Percentiles rank a stretch among this genome's conserved stretches.
Evolutionary conservation across 2,113 vertebrate genomes (phyloP).

Genomic region (Riparia riparia): DNA sequence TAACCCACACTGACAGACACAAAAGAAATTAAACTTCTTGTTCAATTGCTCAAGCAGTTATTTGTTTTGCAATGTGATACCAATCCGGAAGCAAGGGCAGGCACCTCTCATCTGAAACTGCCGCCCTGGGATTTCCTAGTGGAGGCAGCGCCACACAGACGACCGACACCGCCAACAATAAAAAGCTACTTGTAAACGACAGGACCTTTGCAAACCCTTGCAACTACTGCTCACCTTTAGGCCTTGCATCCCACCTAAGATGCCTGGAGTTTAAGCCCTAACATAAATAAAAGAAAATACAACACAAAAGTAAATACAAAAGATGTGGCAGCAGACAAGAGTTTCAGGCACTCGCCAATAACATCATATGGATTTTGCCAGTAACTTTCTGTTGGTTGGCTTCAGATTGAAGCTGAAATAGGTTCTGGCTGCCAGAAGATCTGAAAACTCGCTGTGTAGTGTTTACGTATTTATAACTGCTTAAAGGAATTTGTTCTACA

Average conservation of each 20-base stretch:
- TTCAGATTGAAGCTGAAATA: background rate
- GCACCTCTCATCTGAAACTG: background rate
- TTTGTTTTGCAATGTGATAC: background rate
- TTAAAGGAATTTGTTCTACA: background rate
- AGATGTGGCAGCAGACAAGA: background rate
- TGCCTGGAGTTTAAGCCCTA: background rate
- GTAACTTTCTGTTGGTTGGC: background rate
- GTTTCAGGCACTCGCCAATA: background rate
- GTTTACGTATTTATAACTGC: background rate
- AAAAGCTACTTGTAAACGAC: background rate
- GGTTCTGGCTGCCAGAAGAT: background rate
- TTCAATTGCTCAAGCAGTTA: background rate
- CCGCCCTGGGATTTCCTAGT: background rate
- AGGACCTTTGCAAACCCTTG: background rate
- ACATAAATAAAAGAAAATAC: background rate
- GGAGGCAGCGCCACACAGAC: background rate
- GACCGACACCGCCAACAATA: background rate
- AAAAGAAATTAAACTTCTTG: background rate
- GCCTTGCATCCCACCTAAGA: background rate
- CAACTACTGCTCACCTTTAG: background rate
- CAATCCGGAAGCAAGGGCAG: fast-evolving
- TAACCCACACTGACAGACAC: background rate
- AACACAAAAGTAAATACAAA: background rate
- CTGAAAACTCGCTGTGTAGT: fast-evolving
- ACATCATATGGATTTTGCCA: background rate